These are phyloP conservation scores for Drosophila kikkawai DNA, from an alignment of 1,140 invertebrate species.

Conservation along the genomic window DNA sequence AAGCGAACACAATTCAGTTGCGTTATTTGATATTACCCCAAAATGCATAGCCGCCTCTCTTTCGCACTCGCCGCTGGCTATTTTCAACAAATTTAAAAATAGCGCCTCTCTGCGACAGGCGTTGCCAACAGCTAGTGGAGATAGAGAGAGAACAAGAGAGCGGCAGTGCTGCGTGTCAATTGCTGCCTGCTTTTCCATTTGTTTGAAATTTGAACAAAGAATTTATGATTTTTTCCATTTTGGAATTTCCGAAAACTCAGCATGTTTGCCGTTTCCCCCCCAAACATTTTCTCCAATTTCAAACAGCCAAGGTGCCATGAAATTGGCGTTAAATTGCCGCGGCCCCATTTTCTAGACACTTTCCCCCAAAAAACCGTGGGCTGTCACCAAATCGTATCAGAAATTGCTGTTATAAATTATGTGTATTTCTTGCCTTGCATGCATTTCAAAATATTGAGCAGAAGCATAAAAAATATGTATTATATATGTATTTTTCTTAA, in stretches of 20 bases:
- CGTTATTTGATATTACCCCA: constrained; percentile 73
- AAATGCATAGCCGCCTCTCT: constrained; percentile 48
- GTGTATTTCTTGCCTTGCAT: constrained; percentile 63
- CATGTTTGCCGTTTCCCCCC: constrained; percentile 28
- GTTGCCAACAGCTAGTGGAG: constrained; percentile 58
- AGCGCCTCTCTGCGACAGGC: constrained; percentile 57
- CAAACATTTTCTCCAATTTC: constrained; percentile 40
- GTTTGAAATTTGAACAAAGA: constrained; percentile 39
- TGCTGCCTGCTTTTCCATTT: constrained; percentile 37
- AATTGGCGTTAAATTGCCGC: constrained; percentile 51
- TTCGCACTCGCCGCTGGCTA: constrained; percentile 51
- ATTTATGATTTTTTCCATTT: constrained; percentile 40
- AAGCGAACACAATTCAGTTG: constrained; percentile 51
- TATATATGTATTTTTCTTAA: constrained; percentile 8
- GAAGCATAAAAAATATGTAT: constrained; percentile 30
- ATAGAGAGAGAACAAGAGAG: not conserved
- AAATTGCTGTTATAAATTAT: constrained; percentile 60
- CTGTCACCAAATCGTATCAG: constrained; percentile 41
- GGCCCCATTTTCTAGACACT: constrained; percentile 12
- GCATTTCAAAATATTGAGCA: constrained; percentile 42
- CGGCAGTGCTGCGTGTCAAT: constrained; percentile 26
- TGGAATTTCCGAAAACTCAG: constrained; percentile 38
- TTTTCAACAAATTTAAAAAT: constrained; percentile 75
- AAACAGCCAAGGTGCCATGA: constrained; percentile 41
- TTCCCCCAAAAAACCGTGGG: constrained; percentile 16